Base-by-base conservation (phyloP, 2,113 vertebrate species). In the Solea senegalensis region DNA sequence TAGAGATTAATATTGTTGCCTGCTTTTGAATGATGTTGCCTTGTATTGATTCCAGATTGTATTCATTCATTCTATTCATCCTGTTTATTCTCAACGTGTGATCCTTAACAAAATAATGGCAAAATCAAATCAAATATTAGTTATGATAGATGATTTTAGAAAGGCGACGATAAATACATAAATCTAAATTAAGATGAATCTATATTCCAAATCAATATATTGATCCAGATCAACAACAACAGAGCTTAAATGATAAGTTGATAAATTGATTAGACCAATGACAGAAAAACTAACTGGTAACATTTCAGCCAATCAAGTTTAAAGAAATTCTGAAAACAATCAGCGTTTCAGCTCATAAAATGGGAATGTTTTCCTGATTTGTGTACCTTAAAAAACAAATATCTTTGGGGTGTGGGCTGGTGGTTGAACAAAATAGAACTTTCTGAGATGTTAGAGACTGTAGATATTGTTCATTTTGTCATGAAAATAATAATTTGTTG, bases 171-270 rank as follows among this genome's bases (percentile, higher is more conserved):
- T 69, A 15, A 27, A 72, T 40, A 26, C 46, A 79, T 28, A 44
- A 11, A 71, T 59, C n/a, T 58, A 58, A 9, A 51, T 51, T 67
- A 49, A 27, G 62, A 68, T 49, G 15, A 59, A 66, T 62, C 41
- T 39, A 51, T 65, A 55, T 68, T 59, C 2, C 14, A 1, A 1
- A 52, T 60, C 65, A 62, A 56, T 68, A 62, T 7, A 58, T 26
- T 9, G 58, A 73, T 62, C 16, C 3, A 65, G 11, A 50, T 21
- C 21, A 21, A 21, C 21, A 21, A 53, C 46, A 72, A 65, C n/a
- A 26, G 28, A 82, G 9, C 6, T 16, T 9, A 64, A 56, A 81
- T 28, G 27, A 66, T 14, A 11, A 28, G 11, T 2, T 66, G 49
- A 74, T 40, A 46, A 40, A 67, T 55, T 5, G 2, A 60, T 60